Evolutionary conservation across 2,113 vertebrate species (phyloP).

Genomic region (Hepsetus odoe): DNA sequence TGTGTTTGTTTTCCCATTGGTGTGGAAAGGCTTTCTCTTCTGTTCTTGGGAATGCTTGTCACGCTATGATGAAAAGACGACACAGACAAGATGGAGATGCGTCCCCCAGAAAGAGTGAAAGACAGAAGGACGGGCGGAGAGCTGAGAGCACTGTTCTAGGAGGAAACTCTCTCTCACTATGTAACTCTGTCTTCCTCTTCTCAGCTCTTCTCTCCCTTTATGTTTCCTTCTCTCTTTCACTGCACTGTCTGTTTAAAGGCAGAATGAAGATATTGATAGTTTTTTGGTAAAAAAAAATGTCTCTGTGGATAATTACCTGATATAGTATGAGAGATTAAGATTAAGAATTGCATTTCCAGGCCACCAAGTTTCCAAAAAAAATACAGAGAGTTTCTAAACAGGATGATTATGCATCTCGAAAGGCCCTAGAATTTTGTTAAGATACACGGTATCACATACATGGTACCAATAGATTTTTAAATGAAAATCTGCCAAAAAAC

Average conservation of each 20-base stretch:
- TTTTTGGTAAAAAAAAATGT: too few relatives aligned
- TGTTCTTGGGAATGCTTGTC: constrained; percentile 12
- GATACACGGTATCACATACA: too few relatives aligned
- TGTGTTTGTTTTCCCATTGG: not conserved
- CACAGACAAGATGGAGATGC: not conserved
- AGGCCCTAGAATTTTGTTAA: too few relatives aligned
- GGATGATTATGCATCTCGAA: too few relatives aligned
- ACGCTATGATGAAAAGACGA: constrained; percentile 12
- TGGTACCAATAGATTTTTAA: too few relatives aligned
- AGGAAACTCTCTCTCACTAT: constrained; percentile 19
- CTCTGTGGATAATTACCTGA: too few relatives aligned
- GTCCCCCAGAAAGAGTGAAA: constrained; percentile 10
- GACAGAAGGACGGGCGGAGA: constrained; percentile 9
- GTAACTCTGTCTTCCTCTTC: not conserved
- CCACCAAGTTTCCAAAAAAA: too few relatives aligned
- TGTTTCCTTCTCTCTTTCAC: not conserved
- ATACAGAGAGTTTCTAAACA: too few relatives aligned
- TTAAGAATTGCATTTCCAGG: too few relatives aligned
- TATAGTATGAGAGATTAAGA: too few relatives aligned
- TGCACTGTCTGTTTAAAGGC: not conserved
- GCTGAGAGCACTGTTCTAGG: not conserved
- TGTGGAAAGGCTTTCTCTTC: not conserved
- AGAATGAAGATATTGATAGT: too few relatives aligned
- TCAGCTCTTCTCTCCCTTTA: not conserved
- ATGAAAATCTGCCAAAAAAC: too few relatives aligned